These are phyloP conservation scores for Rhizomys pruinosus DNA, from an alignment of 2,113 vertebrate species.

Conservation along the genomic window DNA sequence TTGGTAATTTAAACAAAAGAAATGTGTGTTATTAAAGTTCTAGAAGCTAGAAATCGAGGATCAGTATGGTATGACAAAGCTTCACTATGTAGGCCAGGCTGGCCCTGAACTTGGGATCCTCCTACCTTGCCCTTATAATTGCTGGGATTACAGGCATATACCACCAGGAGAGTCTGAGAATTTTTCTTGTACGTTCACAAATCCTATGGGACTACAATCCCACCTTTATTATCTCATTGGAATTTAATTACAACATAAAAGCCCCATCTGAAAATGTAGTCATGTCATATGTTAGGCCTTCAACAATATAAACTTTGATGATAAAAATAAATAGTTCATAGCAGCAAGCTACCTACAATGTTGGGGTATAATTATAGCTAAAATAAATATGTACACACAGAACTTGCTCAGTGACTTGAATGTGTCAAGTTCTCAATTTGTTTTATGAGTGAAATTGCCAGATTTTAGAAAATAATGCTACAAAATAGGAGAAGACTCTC, in stretches of 20 bases:
- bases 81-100: not conserved
- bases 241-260: not conserved
- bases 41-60: not conserved
- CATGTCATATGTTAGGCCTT: not conserved
- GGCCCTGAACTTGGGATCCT: not conserved
- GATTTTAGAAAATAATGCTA: slow-evolving; percentile 20
- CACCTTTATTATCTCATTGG: not conserved
- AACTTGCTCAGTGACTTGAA: slow-evolving; percentile 15
- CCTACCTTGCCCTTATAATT: not conserved
- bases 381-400: not conserved
- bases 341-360: not conserved
- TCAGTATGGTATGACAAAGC: not conserved
- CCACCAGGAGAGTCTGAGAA: no score
- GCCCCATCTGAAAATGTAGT: not conserved
- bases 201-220: not conserved
- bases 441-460: slow-evolving; percentile 5
- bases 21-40: slow-evolving; percentile 13
- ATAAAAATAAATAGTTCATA: not conserved
- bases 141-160: no score
- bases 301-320: not conserved
- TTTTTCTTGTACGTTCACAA: not conserved
- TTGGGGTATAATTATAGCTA: not conserved
- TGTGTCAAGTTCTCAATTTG: not conserved
- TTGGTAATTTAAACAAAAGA: not conserved
- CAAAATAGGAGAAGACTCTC: not conserved